phyloP scores from a whole-genome alignment of 2,797 vertebrate genomes.

The Macropus fuliginosus region DNA sequence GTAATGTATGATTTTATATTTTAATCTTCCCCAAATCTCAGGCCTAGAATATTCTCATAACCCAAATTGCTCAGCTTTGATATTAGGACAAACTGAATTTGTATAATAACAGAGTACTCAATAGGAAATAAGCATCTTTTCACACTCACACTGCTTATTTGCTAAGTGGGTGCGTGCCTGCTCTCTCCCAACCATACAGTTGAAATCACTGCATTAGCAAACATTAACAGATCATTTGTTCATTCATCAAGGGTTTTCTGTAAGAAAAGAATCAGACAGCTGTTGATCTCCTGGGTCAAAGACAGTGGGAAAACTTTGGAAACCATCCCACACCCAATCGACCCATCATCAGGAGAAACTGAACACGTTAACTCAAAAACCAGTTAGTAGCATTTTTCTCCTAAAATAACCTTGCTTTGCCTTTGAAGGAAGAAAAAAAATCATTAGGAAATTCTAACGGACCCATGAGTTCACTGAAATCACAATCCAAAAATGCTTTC shows the following conservation, averaged over 20 bases:
- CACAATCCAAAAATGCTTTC: background rate
- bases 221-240: conserved; percentile 8
- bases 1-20: background rate
- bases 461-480: background rate
- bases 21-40: background rate
- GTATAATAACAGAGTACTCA: background rate
- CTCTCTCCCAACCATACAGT: background rate
- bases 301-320: background rate
- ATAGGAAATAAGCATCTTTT: background rate
- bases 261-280: background rate
- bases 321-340: background rate
- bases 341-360: background rate
- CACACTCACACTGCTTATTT: background rate
- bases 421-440: background rate
- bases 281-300: background rate
- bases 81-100: background rate
- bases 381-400: background rate
- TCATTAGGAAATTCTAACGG: background rate
- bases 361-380: background rate
- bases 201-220: background rate
- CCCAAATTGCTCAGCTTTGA: background rate
- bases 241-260: background rate
- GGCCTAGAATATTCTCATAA: background rate
- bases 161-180: background rate
- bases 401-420: background rate